Conservation (phyloP, 2,113 vertebrate species). For the Centropus bengalensis region DNA sequence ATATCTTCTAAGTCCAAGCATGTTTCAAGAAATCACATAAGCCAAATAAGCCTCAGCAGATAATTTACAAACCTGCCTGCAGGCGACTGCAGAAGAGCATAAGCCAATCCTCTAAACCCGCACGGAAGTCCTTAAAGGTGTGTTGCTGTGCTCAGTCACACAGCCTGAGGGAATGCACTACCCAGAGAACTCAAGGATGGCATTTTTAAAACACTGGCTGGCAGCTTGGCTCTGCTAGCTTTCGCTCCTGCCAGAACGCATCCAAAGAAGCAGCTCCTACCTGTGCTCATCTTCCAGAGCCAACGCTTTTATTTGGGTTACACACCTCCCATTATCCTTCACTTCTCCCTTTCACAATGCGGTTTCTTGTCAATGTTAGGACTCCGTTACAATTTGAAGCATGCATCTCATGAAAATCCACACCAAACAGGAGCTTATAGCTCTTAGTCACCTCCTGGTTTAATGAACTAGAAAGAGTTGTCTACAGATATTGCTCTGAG, state of each 20-base stretch:
- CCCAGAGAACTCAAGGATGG: not conserved
- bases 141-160: not conserved
- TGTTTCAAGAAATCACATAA: slow-evolving; percentile 47
- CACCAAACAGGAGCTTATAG: not conserved
- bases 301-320: not conserved
- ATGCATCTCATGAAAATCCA: not conserved
- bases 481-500: not conserved
- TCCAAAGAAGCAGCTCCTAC: not conserved
- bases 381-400: not conserved
- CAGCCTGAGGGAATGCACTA: not conserved
- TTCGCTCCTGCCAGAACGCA: not conserved
- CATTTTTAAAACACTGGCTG: not conserved
- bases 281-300: not conserved
- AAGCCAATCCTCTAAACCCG: slow-evolving; percentile 29
- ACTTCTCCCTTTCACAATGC: not conserved
- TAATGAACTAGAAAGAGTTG: not conserved
- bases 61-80: slow-evolving; percentile 48
- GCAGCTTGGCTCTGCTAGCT: not conserved
- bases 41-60: slow-evolving; percentile 29
- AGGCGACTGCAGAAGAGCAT: slow-evolving; percentile 19
- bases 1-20: slow-evolving; percentile 17
- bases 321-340: not conserved
- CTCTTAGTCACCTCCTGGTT: not conserved
- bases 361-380: not conserved
- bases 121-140: slow-evolving; percentile 1